phyloP scores from a whole-genome alignment of 2,888 invertebrate genomes.

The Xestia rhomboidea region DNA sequence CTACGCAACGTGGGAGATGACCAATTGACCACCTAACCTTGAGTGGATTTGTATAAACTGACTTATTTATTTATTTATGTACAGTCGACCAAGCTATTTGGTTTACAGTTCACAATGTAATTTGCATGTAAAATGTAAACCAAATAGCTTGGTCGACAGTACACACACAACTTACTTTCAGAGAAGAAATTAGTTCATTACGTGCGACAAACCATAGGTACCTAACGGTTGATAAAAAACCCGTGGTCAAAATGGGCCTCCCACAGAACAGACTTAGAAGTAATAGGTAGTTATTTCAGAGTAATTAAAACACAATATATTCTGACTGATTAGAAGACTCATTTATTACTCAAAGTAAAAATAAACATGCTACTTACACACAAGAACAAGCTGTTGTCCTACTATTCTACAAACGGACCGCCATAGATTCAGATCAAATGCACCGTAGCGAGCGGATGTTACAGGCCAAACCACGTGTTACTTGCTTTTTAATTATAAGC shows the following conservation, averaged over 20 bases:
- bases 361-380: conserved; percentile 43
- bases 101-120: too few relatives aligned
- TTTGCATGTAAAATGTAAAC: too few relatives aligned
- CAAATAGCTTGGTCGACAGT: too few relatives aligned
- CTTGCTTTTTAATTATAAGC: conserved; percentile 23
- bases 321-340: conserved; percentile 7
- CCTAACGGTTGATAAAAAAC: not conserved
- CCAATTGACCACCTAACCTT: not conserved
- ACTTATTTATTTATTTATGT: too few relatives aligned
- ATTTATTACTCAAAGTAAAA: conserved; percentile 60
- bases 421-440: conserved; percentile 63
- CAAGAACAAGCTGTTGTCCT: conserved; percentile 46
- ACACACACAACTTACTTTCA: too few relatives aligned
- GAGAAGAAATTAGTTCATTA: conserved; percentile 15
- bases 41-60: not conserved
- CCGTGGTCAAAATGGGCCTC: not conserved
- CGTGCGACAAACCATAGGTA: too few relatives aligned
- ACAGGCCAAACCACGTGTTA: conserved; percentile 23
- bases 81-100: too few relatives aligned
- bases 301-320: conserved; percentile 53
- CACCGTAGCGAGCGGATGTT: conserved; percentile 48
- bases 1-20: not conserved
- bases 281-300: not conserved
- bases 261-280: not conserved
- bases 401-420: conserved; percentile 62